Base-by-base conservation (phyloP, 2,888 invertebrate species). In the Drosophila monieri region DNA sequence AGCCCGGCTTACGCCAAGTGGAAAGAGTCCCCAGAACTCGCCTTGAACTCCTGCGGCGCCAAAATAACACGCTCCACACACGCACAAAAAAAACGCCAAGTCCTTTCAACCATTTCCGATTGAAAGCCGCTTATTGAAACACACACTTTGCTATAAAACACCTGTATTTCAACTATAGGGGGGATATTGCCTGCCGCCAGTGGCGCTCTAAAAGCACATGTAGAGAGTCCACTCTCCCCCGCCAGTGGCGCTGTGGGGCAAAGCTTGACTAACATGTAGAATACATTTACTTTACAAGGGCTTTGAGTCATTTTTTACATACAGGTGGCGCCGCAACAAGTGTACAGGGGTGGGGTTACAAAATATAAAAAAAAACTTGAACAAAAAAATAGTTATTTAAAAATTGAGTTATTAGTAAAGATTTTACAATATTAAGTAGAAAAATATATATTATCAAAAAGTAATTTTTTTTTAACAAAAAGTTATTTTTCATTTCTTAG, bases 1-100 rank as follows among this genome's bases (percentile, higher is more conserved):
- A 61, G 61, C 61, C 61, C 0, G 61, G 48, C 61, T 61, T 59
- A 9, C 3, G 18, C 1, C 1, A 37, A 37, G 37, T 6, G 39
- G 12, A 35, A 30, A 35, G 15, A 39, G 39, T 37, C 6, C 15
- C 8, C 6, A 39, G 12, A 9, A 4, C 18, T 41, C 39, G 39
- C 39, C 39, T 41, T 41, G 18, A 41, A 41, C 15, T 41, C 39
- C 15, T 10, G 39, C 39, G 39, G 39, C 39, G 39, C 39, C 39
- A 18, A 41, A 41, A 41, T 41, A 41, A 41, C 39, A 41, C 39
- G 39, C 39, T 18, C 39, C 14, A 18, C 39, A 35, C 35, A 35
- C 35, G 35, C 35, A 35, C n/a, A 35, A 35, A 12, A 12, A 32
- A 35, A n/a, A 35, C n/a, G n/a, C 5, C n/a, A 12, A 25, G 25